Conservation (phyloP, 2,888 invertebrate genomes). For the Rambutsinella grinnellia region DNA sequence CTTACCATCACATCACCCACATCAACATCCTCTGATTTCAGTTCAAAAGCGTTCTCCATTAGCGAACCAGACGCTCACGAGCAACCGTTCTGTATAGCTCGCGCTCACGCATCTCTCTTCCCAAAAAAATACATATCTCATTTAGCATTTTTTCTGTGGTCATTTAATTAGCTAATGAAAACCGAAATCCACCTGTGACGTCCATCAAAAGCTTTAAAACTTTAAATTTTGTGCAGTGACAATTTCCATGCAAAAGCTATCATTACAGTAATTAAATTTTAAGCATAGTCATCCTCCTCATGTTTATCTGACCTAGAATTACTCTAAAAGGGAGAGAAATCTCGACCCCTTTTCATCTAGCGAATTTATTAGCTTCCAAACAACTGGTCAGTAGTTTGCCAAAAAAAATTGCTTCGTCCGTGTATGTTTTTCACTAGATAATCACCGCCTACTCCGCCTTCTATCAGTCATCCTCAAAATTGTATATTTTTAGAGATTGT, state of each 20-base stretch:
- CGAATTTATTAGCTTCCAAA: too few species aligned
- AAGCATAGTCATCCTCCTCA: background rate
- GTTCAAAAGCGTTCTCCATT: constrained; percentile 38
- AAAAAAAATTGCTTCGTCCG: background rate
- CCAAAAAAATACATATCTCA: constrained; percentile 16
- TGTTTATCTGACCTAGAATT: background rate
- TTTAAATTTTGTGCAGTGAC: too few species aligned
- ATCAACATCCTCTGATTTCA: constrained; percentile 10
- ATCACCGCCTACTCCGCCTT: constrained; percentile 5
- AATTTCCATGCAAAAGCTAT: too few species aligned
- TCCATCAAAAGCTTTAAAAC: too few species aligned
- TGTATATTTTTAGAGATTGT: too few species aligned
- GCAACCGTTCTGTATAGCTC: constrained; percentile 42
- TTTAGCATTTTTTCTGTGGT: background rate
- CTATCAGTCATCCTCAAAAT: constrained; percentile 2
- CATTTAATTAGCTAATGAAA: background rate
- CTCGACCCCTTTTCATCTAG: background rate
- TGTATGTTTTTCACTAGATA: background rate
- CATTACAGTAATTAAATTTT: background rate
- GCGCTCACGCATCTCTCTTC: constrained; percentile 37
- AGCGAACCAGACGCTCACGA: constrained; percentile 47
- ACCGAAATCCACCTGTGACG: background rate
- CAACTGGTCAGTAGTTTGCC: too few species aligned
- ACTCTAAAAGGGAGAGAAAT: too few species aligned
- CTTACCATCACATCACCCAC: constrained; percentile 12